phyloP scores from a whole-genome alignment of 2,797 vertebrate species.

The Corythornis leucogaster region DNA sequence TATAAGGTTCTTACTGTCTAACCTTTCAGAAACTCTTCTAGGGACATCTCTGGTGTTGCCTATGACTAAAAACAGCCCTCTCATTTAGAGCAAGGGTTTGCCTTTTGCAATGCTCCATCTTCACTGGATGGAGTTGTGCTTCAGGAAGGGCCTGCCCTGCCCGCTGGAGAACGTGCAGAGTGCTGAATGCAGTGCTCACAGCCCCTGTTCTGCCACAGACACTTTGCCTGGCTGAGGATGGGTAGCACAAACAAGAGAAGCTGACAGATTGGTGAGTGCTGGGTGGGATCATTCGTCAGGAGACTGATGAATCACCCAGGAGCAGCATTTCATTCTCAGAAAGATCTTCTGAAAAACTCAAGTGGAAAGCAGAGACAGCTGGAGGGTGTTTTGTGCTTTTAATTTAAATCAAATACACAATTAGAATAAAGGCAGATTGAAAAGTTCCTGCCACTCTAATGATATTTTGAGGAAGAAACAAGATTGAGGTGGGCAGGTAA shows the following conservation, averaged over 20 bases:
- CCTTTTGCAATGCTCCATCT: background rate
- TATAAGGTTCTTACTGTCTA: background rate
- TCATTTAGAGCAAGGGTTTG: background rate
- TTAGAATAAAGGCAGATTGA: constrained; percentile 4
- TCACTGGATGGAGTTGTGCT: background rate
- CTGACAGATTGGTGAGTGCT: constrained; percentile 18
- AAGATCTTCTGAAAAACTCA: constrained; percentile 27
- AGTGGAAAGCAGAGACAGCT: constrained; percentile 17
- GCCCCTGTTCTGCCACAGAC: background rate
- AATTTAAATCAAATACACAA: constrained; percentile 22
- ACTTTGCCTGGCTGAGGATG: background rate
- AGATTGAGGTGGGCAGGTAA: background rate
- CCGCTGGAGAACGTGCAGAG: background rate
- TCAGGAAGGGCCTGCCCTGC: background rate
- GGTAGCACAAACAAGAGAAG: background rate
- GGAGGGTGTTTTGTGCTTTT: constrained; percentile 2
- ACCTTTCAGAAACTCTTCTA: background rate
- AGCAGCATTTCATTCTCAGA: constrained; percentile 19
- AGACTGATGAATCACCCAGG: constrained; percentile 13
- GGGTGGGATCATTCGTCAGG: constrained; percentile 14
- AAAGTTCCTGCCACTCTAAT: constrained; percentile 5
- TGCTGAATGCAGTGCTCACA: background rate
- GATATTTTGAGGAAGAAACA: background rate
- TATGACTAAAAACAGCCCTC: background rate
- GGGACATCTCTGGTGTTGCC: background rate